Conservation (phyloP, 2,888 invertebrate genomes). For the Dusona sp. region DNA sequence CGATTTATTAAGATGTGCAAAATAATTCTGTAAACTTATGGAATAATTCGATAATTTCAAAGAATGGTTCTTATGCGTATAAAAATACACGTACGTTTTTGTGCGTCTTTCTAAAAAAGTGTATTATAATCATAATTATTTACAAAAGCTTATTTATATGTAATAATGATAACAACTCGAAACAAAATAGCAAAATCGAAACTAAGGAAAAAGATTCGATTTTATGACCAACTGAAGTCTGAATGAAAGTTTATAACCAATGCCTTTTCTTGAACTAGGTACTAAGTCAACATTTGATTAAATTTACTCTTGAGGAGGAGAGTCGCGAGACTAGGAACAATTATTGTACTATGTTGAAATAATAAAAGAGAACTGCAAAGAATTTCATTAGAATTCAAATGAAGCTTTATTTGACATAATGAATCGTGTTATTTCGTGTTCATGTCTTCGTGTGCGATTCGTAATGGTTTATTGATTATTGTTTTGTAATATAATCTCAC, state of each 20-base stretch:
- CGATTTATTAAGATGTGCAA: too few species aligned
- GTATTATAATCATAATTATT: neutral
- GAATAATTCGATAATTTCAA: neutral
- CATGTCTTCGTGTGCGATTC: neutral
- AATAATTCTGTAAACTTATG: neutral
- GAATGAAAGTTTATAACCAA: neutral
- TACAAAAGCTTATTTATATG: neutral
- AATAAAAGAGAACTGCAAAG: neutral
- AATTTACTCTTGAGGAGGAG: neutral
- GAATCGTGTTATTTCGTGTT: neutral
- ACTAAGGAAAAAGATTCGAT: neutral
- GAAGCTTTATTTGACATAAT: neutral
- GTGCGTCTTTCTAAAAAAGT: neutral
- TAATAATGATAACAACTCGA: neutral
- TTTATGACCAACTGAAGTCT: neutral
- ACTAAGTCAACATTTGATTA: neutral
- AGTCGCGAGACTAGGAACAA: neutral
- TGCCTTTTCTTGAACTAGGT: neutral
- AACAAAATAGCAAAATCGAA: too few species aligned
- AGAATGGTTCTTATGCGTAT: neutral
- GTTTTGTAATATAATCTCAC: neutral
- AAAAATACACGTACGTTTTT: too few species aligned
- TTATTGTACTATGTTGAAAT: neutral
- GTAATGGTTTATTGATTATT: neutral
- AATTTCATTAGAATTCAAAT: neutral